Conservation (phyloP, 35 echinoderm and acorn worm species). For the Ophiothrix spiculata region DNA sequence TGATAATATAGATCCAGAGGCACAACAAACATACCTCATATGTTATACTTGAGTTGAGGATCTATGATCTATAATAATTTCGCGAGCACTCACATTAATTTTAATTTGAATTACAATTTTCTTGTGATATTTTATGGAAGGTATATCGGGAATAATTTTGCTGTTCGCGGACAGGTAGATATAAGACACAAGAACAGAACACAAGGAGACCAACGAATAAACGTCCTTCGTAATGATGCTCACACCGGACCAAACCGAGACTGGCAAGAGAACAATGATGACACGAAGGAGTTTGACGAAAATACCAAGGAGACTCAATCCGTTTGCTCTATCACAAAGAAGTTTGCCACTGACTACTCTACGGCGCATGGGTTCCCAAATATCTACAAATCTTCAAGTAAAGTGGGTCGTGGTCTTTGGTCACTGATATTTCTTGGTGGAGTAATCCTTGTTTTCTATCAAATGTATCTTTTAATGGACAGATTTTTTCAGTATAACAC, state of each 20-base stretch:
- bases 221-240: not conserved
- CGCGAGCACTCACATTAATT: too few relatives aligned
- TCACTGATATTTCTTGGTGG: conserved; percentile 5
- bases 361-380: conserved; percentile 28
- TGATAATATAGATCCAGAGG: too few relatives aligned
- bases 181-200: too few relatives aligned
- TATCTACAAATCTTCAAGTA: not conserved
- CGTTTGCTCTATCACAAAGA: not conserved
- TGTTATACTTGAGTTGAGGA: too few relatives aligned
- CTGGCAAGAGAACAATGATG: not conserved
- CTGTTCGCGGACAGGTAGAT: too few relatives aligned
- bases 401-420: not conserved
- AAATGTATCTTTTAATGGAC: not conserved
- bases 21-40: too few relatives aligned
- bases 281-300: not conserved
- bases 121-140: too few relatives aligned
- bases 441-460: not conserved
- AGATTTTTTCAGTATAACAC: not conserved
- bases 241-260: not conserved
- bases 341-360: not conserved
- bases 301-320: not conserved
- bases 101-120: too few relatives aligned
- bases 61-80: too few relatives aligned
- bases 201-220: too few relatives aligned
- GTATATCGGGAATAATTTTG: too few relatives aligned